These are phyloP conservation scores for Forpus xanthops DNA, from an alignment of 2,797 vertebrate species.

Conservation along the genomic window DNA sequence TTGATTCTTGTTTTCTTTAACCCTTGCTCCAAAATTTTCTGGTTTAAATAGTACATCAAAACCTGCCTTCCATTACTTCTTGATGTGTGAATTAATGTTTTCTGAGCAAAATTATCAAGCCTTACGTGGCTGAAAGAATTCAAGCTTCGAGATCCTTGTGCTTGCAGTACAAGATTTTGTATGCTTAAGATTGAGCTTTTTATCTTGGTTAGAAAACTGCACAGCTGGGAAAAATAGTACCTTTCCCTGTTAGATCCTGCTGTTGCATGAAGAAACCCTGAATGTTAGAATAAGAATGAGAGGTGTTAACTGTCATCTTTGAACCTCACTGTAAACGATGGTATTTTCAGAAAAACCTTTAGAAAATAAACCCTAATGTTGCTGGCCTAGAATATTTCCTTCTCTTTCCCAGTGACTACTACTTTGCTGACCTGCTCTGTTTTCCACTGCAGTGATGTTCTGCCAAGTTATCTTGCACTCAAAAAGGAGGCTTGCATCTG, in stretches of 20 bases:
- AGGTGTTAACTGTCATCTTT: background rate
- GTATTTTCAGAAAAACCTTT: background rate
- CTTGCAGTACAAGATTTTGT: background rate
- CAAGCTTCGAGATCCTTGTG: background rate
- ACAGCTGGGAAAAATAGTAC: background rate
- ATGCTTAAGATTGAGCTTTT: background rate
- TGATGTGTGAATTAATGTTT: background rate
- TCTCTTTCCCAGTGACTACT: background rate
- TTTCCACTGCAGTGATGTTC: background rate
- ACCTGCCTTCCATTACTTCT: background rate
- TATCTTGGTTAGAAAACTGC: background rate
- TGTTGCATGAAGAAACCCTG: background rate
- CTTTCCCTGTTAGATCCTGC: fast-evolving
- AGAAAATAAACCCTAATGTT: background rate
- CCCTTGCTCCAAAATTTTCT: background rate
- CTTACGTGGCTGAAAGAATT: background rate
- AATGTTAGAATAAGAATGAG: too few relatives aligned
- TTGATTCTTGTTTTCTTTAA: background rate
- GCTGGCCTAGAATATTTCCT: background rate
- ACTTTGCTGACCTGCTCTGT: background rate
- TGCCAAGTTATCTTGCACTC: background rate
- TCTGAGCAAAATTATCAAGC: background rate
- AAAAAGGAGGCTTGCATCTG: background rate
- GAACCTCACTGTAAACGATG: fast-evolving
- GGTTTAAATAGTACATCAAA: background rate